Base-by-base conservation (phyloP, 2,888 invertebrate genomes). In the Melikaiella ostensackeni region DNA sequence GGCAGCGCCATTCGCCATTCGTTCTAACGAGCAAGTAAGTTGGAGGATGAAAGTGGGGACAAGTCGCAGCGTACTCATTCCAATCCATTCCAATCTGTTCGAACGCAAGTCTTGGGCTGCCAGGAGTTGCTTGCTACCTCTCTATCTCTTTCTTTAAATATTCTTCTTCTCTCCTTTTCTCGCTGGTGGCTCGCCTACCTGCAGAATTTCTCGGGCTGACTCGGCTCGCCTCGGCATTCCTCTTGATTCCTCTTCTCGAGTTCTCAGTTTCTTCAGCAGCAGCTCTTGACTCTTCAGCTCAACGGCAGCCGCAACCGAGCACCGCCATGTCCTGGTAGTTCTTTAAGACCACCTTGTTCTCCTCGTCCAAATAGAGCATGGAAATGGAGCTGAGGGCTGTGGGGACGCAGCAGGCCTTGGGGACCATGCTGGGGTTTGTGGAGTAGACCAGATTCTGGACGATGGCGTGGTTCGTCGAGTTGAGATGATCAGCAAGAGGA, bases 321-420 rank as follows among this genome's bases (percentile, higher is more conserved):
- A 99, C 99, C 88, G 98, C 96, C 99, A 99, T 99, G 92, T 99
- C 98, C 93, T 98, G 97, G 93, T 99, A 99, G 93, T 97, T 98
- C 93, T 99, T 99, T 89, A 99, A 95, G 91, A 98, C 98, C 89
- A 99, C 98, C 93, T 97, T 98, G 91, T 96, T 96, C 92, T 96
- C 95, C 92, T 97, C 96, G 93, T 99, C 98, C 91, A 98, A 94
- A 93, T 99, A 99, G 85, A 99, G 94, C 96, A 99, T 98, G 81
- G 98, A 97, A 88, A 99, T 98, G 84, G 97, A 95, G 86, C 97
- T 96, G 81, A 99, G 95, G 91, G 97, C 96, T 81, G 98, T 98
- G 64, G 99, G 99, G 79, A 99, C 98, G 93, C 99, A 99, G 92
- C 99, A 99, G 83, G 99, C 97, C 92, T 97, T 97, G 74, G 99